These are phyloP conservation scores for Sus scrofa DNA, from an alignment of 2,113 vertebrate genomes.

Conservation along the genomic window T2T-Sscrofa CM000812.6:58202001-58202500, in stretches of 20 bases:
- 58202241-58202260: not conserved
- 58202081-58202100: no score
- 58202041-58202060: no score
- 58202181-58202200: not conserved
- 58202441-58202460: conserved; percentile 12
- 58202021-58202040: no score
- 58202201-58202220: not conserved
- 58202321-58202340: not conserved
- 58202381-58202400: not conserved
- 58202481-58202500: not conserved
- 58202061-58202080: no score
- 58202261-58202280: not conserved
- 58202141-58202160: not conserved
- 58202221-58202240: not conserved
- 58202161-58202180: not conserved
- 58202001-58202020: no score
- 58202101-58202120: not conserved
- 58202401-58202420: not conserved
- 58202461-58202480: conserved; percentile 51
- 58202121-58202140: conserved; percentile 29
- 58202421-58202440: conserved; percentile 1
- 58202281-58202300: conserved; percentile 10
- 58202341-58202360: not conserved
- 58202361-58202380: not conserved
- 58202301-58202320: not conserved